Conservation (phyloP, 2,888 invertebrate species). For the Melinaea menophilus region DNA sequence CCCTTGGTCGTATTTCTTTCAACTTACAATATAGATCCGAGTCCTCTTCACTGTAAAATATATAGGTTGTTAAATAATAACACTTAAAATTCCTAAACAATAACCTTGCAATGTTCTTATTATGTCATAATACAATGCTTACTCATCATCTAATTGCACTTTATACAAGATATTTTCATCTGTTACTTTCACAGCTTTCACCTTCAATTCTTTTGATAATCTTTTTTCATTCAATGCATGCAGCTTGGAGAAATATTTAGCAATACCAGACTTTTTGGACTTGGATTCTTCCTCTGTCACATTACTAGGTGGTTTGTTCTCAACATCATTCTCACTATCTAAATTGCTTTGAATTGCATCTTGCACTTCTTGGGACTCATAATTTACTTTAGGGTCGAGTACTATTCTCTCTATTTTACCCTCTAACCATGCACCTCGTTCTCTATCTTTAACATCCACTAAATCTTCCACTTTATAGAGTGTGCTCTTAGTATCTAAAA, state of each 20-base stretch:
- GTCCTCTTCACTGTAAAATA: slow-evolving; percentile 57
- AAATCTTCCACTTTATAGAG: slow-evolving; percentile 80
- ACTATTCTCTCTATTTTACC: slow-evolving; percentile 79
- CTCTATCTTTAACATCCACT: slow-evolving; percentile 80
- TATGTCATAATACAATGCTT: slow-evolving; percentile 37
- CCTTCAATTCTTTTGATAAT: slow-evolving; percentile 32
- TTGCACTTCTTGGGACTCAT: slow-evolving; percentile 23
- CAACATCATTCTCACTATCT: slow-evolving; percentile 46
- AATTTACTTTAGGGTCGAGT: slow-evolving; percentile 44
- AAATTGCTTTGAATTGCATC: slow-evolving; percentile 11
- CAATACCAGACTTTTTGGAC: slow-evolving; percentile 46
- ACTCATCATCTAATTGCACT: slow-evolving; percentile 61
- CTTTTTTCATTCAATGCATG: slow-evolving; percentile 40
- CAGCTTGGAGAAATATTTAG: slow-evolving; percentile 49
- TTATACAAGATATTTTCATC: slow-evolving; percentile 65
- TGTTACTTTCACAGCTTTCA: slow-evolving; percentile 17
- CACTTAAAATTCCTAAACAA: neutral
- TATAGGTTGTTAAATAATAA: neutral
- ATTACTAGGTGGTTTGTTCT: slow-evolving; percentile 46
- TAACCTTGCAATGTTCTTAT: neutral
- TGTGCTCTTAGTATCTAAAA: slow-evolving; percentile 63
- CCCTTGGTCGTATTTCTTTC: slow-evolving; percentile 82
- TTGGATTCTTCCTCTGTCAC: slow-evolving; percentile 34
- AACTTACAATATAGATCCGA: slow-evolving; percentile 58
- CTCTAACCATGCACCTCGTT: slow-evolving; percentile 86